Percentiles rank a stretch among this genome's conserved stretches.
Conservation (phyloP, 2,888 invertebrate species). For the Dicranocentrus wangi region DNA sequence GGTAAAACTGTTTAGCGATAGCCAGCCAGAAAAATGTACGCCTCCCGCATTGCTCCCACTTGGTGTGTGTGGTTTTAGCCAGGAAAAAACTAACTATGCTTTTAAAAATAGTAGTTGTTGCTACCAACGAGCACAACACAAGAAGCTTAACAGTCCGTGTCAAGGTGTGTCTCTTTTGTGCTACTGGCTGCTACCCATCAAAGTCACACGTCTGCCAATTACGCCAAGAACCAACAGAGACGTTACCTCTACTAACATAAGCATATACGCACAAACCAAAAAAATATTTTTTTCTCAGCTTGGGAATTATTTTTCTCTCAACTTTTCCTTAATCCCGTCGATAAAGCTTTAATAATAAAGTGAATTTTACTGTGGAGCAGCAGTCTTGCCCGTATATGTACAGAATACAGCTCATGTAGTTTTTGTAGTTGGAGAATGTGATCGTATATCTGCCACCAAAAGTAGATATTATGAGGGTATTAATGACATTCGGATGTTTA, state of each 20-base stretch:
- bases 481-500: too few relatives aligned
- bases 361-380: too few relatives aligned
- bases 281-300: background rate
- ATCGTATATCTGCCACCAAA: too few relatives aligned
- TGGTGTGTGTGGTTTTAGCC: background rate
- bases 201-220: conserved; percentile 37
- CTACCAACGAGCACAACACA: conserved; percentile 39
- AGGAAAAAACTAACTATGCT: too few relatives aligned
- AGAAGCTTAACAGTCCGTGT: conserved; percentile 32
- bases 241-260: too few relatives aligned
- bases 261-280: background rate
- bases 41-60: conserved; percentile 26
- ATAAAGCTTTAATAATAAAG: too few relatives aligned
- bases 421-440: too few relatives aligned
- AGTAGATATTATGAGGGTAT: too few relatives aligned
- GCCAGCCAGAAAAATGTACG: too few relatives aligned
- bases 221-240: conserved; percentile 2
- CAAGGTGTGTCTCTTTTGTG: conserved; percentile 44
- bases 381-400: too few relatives aligned
- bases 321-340: conserved; percentile 4
- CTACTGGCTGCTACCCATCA: conserved; percentile 30
- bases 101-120: conserved; percentile 8
- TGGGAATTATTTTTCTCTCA: background rate
- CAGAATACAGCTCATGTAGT: too few relatives aligned
- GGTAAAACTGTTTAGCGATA: too few relatives aligned